Evolutionary conservation across 2,113 vertebrate species (phyloP).

Genomic region (Carlito syrichta): DNA sequence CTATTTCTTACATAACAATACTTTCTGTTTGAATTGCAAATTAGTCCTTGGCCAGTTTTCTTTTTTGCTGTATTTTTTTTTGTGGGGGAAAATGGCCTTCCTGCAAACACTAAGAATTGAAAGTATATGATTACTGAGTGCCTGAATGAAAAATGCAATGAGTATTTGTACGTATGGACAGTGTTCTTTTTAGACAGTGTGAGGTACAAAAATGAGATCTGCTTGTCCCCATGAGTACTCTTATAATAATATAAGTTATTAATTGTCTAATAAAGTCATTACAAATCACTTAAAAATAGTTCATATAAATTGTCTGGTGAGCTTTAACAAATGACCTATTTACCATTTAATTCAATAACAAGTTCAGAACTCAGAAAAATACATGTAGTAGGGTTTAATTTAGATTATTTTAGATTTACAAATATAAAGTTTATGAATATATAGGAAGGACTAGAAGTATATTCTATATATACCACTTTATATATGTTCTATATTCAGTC

Average conservation of each 20-base stretch:
- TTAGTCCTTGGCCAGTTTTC: neutral
- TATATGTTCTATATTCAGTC: neutral
- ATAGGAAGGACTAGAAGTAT: neutral
- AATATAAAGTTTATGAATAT: neutral
- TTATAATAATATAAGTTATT: neutral
- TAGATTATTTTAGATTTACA: neutral
- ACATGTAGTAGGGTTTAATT: neutral
- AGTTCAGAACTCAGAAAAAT: conserved; percentile 1
- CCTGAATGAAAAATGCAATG: neutral
- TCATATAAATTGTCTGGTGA: neutral
- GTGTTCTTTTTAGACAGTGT: neutral
- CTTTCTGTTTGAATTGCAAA: conserved; percentile 53
- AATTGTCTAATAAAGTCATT: conserved; percentile 12
- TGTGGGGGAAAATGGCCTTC: neutral
- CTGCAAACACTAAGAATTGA: neutral
- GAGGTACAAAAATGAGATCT: neutral
- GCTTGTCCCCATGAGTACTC: neutral
- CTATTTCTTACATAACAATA: conserved; percentile 1
- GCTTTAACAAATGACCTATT: neutral
- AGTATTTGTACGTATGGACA: neutral
- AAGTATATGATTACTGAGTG: neutral
- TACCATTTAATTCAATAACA: neutral
- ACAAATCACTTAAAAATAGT: neutral
- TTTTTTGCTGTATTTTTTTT: neutral
- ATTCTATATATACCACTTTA: neutral